Conservation (phyloP, 2,797 vertebrate species). For the Lycodopsis pacificus region DNA sequence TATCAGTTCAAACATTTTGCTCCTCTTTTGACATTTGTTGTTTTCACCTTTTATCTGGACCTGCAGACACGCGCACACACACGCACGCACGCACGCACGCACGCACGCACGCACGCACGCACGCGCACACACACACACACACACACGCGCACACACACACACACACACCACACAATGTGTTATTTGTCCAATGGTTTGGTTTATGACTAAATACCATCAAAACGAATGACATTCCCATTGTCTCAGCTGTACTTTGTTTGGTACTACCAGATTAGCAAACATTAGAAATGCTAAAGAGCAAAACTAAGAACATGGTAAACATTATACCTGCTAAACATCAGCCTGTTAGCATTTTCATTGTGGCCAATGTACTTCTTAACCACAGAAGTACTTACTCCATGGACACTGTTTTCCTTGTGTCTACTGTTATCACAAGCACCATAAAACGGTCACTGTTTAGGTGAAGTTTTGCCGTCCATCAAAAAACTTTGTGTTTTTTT, state of each 20-base stretch:
- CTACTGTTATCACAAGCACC: neutral
- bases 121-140: neutral
- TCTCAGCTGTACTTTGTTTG: neutral
- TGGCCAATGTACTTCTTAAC: neutral
- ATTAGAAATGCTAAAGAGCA: neutral
- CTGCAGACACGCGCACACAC: conserved; percentile 21
- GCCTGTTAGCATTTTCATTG: neutral
- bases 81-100: too few species aligned
- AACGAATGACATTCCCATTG: neutral
- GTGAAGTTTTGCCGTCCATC: neutral
- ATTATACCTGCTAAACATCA: neutral
- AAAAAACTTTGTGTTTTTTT: neutral
- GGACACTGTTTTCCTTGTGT: neutral
- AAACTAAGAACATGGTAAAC: neutral
- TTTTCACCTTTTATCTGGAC: neutral
- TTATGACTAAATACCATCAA: neutral
- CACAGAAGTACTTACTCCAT: neutral
- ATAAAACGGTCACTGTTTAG: neutral
- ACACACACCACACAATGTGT: too few species aligned
- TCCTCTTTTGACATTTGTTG: conserved; percentile 7
- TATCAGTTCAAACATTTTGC: conserved; percentile 43
- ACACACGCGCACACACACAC: neutral
- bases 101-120: too few species aligned
- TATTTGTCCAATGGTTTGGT: neutral
- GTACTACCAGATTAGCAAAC: neutral